These are phyloP conservation scores for Sparidentex hasta DNA, from an alignment of 2,797 vertebrate species.

Conservation along the genomic window DNA sequence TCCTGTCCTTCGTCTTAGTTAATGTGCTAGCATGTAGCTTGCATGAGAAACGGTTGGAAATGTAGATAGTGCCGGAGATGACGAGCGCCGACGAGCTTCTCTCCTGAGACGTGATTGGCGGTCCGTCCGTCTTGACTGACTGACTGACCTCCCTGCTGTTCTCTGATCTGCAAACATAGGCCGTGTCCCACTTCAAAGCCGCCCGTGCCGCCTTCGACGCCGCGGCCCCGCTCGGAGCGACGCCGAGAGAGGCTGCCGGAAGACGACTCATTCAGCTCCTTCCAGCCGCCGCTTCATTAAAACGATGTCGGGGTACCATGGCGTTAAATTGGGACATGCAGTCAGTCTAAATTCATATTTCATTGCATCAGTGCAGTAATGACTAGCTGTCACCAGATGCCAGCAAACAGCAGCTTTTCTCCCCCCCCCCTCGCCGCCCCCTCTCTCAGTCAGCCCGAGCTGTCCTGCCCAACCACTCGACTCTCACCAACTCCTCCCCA, in stretches of 20 bases:
- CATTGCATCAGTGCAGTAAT: conserved; percentile 58
- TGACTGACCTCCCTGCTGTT: conserved; percentile 36
- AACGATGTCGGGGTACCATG: background rate
- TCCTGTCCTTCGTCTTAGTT: conserved; percentile 80
- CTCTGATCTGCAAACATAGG: conserved; percentile 78
- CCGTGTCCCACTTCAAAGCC: conserved; percentile 37
- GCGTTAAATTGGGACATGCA: conserved; percentile 20
- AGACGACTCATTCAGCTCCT: conserved; percentile 1
- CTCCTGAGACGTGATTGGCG: conserved; percentile 47
- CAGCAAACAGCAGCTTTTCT: conserved; percentile 66
- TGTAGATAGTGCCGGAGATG: conserved; percentile 72
- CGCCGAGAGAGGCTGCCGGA: background rate
- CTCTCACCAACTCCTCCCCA: conserved; percentile 52
- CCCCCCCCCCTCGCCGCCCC: conserved; percentile 18
- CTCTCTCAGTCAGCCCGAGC: conserved; percentile 54
- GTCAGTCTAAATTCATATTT: conserved; percentile 33
- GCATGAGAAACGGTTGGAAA: conserved; percentile 79
- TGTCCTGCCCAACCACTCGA: conserved; percentile 39
- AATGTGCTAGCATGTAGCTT: conserved; percentile 85
- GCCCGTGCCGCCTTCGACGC: conserved; percentile 23
- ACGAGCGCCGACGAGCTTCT: conserved; percentile 53
- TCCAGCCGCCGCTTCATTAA: background rate
- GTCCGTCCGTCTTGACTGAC: conserved; percentile 27
- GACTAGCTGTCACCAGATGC: conserved; percentile 64
- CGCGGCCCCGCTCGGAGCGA: background rate